Evolutionary conservation across 1,140 invertebrate species (phyloP), one percentile per base, ranked within the genome.

Genomic region (Musca domestica): DNA sequence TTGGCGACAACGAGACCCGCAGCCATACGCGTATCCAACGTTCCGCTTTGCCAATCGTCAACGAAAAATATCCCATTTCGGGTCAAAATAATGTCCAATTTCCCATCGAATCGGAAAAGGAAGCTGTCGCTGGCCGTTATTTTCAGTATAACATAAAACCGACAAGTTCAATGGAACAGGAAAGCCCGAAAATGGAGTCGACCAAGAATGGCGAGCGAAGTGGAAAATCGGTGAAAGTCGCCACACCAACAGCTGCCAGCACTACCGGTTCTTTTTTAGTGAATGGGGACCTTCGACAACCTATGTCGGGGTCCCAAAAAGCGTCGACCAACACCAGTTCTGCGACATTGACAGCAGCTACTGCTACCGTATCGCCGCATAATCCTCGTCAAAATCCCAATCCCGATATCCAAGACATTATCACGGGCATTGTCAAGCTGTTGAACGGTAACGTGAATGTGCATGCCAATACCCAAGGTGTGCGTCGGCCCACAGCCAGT

Each of bases 371-470:
- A 68, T 58, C 69, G 58, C 72, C 73, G 27, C 75, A 74, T 80
- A 76, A 74, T 76, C 69, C 76, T 0, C 75, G 77, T 10, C 80
- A 81, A 66, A 81, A 80, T 64, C 75, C 75, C 15, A 89, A 88
- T 78, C 90, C 91, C 19, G 92, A 95, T 78, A 94, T 95, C 65
- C 92, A 95, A 80, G 94, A 95, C 74, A 94, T 95, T 14, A 93
- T 96, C 61, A 93, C 92, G 7, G 93, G 93, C 12, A 92, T 96
- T 46, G 92, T 95, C 0, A 94, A 95, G 78, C 80, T 95, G 1
- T 82, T 95, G 1, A 94, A 95, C 73, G 93, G 93, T 1, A 94
- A 95, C 72, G 92, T 94, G 0, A 92, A 94, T 72, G 90, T 91
- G 0, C 89, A 91, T 72, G 87, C 88, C 0, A 91, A 91, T 73